phyloP scores from a whole-genome alignment of 2,797 vertebrate species.

The Pelobates cultripes region DNA sequence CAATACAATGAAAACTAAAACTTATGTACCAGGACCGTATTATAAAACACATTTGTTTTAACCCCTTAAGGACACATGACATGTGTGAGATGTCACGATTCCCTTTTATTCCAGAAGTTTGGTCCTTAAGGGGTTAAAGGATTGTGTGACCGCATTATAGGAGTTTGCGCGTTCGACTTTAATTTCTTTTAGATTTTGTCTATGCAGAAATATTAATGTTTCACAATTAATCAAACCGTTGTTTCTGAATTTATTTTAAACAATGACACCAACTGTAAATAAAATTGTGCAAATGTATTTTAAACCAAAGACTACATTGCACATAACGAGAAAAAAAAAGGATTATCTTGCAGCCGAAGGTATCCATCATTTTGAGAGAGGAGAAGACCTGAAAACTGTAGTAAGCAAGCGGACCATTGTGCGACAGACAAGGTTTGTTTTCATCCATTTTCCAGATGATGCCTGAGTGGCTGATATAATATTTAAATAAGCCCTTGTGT shows the following conservation, averaged over 20 bases:
- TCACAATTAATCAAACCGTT: too few relatives aligned
- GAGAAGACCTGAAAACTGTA: background rate
- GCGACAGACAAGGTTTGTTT: slow-evolving; percentile 1
- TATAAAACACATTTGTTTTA: too few relatives aligned
- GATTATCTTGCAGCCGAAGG: background rate
- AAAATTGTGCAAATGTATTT: background rate
- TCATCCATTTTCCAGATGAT: slow-evolving; percentile 44
- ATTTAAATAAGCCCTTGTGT: slow-evolving; percentile 52
- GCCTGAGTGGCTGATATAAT: slow-evolving; percentile 45
- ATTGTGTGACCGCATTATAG: too few relatives aligned
- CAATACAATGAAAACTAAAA: too few relatives aligned
- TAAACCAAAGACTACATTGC: background rate
- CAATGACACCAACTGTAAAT: background rate
- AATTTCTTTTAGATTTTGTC: too few relatives aligned
- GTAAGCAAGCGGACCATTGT: background rate
- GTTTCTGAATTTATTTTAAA: background rate
- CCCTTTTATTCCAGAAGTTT: too few relatives aligned
- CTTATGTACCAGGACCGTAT: too few relatives aligned
- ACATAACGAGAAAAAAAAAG: background rate
- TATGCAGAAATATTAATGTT: too few relatives aligned
- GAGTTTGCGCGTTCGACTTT: too few relatives aligned
- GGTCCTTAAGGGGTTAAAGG: too few relatives aligned
- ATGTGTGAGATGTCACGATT: too few relatives aligned
- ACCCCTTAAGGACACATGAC: too few relatives aligned
- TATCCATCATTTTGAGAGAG: background rate